Evolutionary conservation across 2,113 vertebrate genomes (phyloP), one percentile per base, ranked within the genome.

Genomic region (Nanorana parkeri): DNA sequence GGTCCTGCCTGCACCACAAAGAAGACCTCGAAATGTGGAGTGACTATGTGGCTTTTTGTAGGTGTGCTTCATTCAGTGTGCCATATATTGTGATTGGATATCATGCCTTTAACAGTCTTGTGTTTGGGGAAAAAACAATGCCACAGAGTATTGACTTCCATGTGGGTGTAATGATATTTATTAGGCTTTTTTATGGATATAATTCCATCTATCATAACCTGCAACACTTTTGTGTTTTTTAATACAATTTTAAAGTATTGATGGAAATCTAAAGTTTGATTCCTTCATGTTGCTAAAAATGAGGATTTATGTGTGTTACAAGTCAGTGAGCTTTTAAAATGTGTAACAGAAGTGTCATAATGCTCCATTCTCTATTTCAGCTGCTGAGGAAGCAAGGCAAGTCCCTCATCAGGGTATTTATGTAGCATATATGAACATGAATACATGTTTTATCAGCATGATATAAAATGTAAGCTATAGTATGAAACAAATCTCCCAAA

Each of bases 31-130:
- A 73, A 26, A 29, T 67, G 69, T 76, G 47, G 36, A 65, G 80
- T 58, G 71, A 66, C 69, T 16, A 28, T 83, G 64, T 76, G 80
- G 68, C 58, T 52, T 67, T n/a, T 67, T 60, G 80, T 83, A 68
- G 68, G 72, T 83, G 80, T 74, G 65, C 71, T 68, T 67, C 63
- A 75, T 68, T 83, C 64, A 36, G 16, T 81, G 80, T 81, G 71
- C 80, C 80, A 81, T 81, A 67, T 23, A 23, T 72, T 63, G 78
- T 81, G 24, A 32, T 55, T 73, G 41, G 73, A 73, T 56, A 28
- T 79, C 52, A 79, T 79, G 51, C 26, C 55, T 23, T 79, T 79
- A 56, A 20, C 55, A 66, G 32, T 64, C 68, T 32, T 64, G 54
- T 41, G 13, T 23, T 47, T 47, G 54, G 68, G 69, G 17, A 52